A percentile compares a stretch with the other conserved stretches of the same genome.
phyloP scores from a whole-genome alignment of 2,797 vertebrate genomes.

The Microhierax caerulescens region DNA sequence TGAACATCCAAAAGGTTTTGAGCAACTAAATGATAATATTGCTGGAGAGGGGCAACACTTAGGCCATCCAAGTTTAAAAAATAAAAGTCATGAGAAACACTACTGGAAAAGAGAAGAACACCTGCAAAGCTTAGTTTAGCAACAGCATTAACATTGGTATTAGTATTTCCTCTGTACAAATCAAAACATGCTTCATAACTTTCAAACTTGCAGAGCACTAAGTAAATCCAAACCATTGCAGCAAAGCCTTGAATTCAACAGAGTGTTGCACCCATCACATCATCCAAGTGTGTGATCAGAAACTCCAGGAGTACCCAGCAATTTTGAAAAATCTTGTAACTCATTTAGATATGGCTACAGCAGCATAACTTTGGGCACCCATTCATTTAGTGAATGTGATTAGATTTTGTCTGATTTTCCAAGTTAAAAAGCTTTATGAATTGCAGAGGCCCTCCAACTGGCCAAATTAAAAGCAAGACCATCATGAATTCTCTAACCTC shows the following conservation, averaged over 20 bases:
- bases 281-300: not conserved
- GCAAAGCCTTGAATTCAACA: not conserved
- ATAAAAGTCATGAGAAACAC: not conserved
- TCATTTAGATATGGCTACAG: not conserved
- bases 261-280: not conserved
- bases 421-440: not conserved
- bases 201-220: not conserved
- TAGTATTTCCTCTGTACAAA: not conserved
- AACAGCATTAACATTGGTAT: not conserved
- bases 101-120: not conserved
- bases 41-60: not conserved
- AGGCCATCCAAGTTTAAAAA: not conserved
- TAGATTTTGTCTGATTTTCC: not conserved
- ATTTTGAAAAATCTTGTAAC: not conserved
- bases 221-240: not conserved
- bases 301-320: fast-evolving
- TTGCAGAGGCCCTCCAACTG: not conserved
- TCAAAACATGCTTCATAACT: not conserved
- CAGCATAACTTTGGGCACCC: not conserved
- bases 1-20: not conserved
- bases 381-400: not conserved
- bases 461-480: not conserved
- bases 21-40: not conserved
- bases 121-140: not conserved
- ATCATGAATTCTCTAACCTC: not conserved